phyloP scores from a whole-genome alignment of 2,113 vertebrate species.

The Fulmarus glacialis region DNA sequence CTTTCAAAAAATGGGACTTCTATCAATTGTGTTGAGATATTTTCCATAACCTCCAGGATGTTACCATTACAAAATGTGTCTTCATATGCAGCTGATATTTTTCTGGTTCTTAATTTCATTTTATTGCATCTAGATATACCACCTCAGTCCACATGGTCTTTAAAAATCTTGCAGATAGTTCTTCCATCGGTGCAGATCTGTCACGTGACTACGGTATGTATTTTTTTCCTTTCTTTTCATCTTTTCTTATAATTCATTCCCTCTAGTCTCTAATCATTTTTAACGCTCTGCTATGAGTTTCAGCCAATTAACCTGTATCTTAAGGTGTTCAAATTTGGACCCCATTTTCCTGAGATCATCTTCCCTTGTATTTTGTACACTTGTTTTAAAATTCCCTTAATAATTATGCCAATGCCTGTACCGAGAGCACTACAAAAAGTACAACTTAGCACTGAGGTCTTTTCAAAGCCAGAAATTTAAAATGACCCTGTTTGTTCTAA shows the following conservation, averaged over 20 bases:
- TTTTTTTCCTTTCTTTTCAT: neutral
- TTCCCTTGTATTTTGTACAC: neutral
- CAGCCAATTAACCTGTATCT: constrained; percentile 4
- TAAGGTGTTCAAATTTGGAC: neutral
- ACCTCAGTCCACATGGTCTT: neutral
- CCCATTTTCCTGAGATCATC: neutral
- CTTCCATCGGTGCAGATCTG: neutral
- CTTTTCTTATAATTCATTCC: neutral
- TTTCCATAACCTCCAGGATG: neutral
- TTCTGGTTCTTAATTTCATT: neutral
- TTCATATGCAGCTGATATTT: neutral
- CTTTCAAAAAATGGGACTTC: neutral
- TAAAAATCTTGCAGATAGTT: neutral
- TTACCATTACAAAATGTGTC: neutral
- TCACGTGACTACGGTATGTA: neutral
- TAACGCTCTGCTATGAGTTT: neutral
- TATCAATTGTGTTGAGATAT: neutral
- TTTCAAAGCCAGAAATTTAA: neutral
- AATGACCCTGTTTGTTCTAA: neutral
- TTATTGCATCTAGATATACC: neutral
- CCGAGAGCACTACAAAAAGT: neutral
- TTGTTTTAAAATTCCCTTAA: neutral
- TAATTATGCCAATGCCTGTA: neutral
- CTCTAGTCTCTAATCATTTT: neutral
- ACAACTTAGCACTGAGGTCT: neutral